Percentiles rank a stretch among this genome's conserved stretches.
Conservation (phyloP, 2,113 vertebrate genomes). For the Pardalotus punctatus region DNA sequence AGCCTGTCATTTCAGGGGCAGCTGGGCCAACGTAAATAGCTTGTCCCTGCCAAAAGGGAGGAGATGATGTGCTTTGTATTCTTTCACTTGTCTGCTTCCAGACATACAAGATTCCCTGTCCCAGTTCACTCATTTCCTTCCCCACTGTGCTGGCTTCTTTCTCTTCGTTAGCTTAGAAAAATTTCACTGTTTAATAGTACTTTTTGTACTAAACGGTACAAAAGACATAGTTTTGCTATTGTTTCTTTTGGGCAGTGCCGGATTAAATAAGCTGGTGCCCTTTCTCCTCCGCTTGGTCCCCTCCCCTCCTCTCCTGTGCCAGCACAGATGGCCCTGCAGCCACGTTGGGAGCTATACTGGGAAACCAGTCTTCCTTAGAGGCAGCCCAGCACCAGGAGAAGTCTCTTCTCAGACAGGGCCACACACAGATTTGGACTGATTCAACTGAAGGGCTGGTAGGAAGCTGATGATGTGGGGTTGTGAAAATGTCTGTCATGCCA, state of each 20-base stretch:
- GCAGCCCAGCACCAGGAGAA: not conserved
- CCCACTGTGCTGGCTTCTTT: not conserved
- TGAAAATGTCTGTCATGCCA: not conserved
- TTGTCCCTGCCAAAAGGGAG: not conserved
- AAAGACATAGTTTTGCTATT: not conserved
- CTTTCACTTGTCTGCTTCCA: not conserved
- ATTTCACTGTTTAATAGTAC: not conserved
- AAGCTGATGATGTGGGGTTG: not conserved
- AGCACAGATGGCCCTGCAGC: not conserved
- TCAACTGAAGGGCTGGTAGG: not conserved
- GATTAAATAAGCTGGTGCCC: not conserved
- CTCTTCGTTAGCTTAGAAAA: not conserved
- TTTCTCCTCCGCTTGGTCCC: not conserved
- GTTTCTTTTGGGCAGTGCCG: not conserved
- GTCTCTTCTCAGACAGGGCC: not conserved
- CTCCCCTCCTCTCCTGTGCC: not conserved
- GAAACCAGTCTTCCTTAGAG: not conserved
- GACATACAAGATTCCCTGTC: not conserved
- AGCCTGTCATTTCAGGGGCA: not conserved
- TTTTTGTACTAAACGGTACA: not conserved
- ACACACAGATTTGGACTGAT: not conserved
- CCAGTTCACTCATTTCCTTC: slow-evolving; percentile 1
- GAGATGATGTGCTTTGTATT: not conserved
- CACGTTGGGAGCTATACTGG: not conserved
- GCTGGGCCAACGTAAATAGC: not conserved